A percentile compares a stretch with the other conserved stretches of the same genome.
These are phyloP conservation scores for Hydrolagus colliei DNA, from an alignment of 2,797 vertebrate species.

Conservation along the genomic window DNA sequence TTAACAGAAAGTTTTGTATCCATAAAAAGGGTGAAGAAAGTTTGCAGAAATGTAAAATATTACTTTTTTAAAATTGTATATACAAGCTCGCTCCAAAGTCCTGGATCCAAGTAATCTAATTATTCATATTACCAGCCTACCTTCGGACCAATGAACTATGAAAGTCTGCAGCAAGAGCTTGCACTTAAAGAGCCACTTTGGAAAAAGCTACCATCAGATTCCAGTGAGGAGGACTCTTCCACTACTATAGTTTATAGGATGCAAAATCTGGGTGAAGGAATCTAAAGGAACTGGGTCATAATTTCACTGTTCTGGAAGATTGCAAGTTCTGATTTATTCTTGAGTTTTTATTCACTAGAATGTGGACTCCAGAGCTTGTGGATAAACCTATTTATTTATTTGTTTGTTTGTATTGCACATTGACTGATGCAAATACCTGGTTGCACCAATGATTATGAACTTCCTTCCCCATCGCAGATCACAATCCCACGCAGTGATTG, in stretches of 20 bases:
- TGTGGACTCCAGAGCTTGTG: background rate
- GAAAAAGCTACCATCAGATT: constrained; percentile 93
- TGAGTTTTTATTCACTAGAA: background rate
- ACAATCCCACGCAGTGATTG: no score
- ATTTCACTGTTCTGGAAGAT: background rate
- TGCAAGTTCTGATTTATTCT: background rate
- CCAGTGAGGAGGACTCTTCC: constrained; percentile 88
- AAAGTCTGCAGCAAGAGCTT: constrained; percentile 95
- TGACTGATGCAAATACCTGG: background rate
- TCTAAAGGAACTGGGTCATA: constrained; percentile 44
- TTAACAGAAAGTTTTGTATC: background rate
- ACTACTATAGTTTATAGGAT: constrained; percentile 98
- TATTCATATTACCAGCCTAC: constrained; percentile 80
- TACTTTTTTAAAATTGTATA: constrained; percentile 3
- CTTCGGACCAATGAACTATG: constrained; percentile 93
- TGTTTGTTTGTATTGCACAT: background rate
- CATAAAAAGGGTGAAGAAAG: background rate
- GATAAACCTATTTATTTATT: background rate
- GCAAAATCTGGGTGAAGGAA: constrained; percentile 75
- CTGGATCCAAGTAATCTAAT: constrained; percentile 69
- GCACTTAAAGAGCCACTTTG: constrained; percentile 94
- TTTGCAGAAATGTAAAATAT: background rate
- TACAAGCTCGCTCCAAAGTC: background rate
- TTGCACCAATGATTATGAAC: background rate
- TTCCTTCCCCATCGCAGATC: background rate